These are phyloP conservation scores for Drosophila subpulchrella DNA, from an alignment of 1,140 invertebrate genomes.

Conservation along the genomic window DNA sequence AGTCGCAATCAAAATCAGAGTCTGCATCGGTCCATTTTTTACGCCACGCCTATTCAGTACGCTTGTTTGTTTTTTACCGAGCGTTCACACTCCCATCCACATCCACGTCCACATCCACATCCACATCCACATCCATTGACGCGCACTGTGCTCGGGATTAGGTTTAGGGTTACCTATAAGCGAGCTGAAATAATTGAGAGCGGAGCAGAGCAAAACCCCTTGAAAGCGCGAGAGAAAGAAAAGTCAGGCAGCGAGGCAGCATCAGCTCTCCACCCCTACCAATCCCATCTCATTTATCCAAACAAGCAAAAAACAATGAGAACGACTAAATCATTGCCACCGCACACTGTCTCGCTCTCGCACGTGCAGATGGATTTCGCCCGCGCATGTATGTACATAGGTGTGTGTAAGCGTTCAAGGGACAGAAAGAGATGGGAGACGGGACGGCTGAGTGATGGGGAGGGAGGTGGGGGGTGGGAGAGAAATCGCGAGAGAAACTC, in stretches of 20 bases:
- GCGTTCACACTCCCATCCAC: conserved; percentile 15
- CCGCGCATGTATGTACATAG: background rate
- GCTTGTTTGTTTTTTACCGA: conserved; percentile 46
- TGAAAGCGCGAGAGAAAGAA: conserved; percentile 55
- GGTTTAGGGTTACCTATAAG: conserved; percentile 45
- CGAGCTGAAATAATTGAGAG: conserved; percentile 47
- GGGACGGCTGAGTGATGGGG: background rate
- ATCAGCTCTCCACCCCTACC: conserved; percentile 32
- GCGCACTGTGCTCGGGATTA: conserved; percentile 26
- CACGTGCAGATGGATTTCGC: conserved; percentile 23
- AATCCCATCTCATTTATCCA: conserved; percentile 34
- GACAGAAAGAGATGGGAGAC: conserved; percentile 21
- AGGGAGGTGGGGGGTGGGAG: background rate
- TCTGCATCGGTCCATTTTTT: conserved; percentile 27
- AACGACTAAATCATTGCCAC: conserved; percentile 72
- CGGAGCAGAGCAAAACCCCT: conserved; percentile 32
- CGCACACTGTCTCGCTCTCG: conserved; percentile 58
- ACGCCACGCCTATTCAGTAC: conserved; percentile 66
- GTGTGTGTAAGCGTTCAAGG: background rate
- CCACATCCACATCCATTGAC: conserved; percentile 40
- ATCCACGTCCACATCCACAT: conserved; percentile 10
- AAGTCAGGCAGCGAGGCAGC: conserved; percentile 28
- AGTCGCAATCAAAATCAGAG: conserved; percentile 26
- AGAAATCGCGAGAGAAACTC: conserved; percentile 19
- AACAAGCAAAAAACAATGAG: conserved; percentile 62